A percentile compares a stretch with the other conserved stretches of the same genome.
These are phyloP conservation scores for Chelmon rostratus DNA, from an alignment of 2,797 vertebrate species.

Conservation along the genomic window DNA sequence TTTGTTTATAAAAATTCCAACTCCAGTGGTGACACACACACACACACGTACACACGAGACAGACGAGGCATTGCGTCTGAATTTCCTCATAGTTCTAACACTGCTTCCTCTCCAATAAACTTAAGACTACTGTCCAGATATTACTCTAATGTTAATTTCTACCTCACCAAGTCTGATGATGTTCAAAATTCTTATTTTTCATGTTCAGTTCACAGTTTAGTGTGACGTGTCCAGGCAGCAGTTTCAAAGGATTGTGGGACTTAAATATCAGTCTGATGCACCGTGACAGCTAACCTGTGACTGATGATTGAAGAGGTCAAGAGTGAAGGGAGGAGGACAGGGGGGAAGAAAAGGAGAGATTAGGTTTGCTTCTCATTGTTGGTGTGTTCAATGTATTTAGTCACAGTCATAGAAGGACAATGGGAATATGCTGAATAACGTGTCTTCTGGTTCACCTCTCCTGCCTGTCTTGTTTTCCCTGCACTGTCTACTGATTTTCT, in stretches of 20 bases:
- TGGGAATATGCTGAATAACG: background rate
- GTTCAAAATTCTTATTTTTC: background rate
- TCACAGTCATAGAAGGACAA: background rate
- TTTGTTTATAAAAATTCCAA: slow-evolving; percentile 47
- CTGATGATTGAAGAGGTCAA: slow-evolving; percentile 33
- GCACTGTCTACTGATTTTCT: slow-evolving; percentile 43
- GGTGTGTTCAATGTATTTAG: background rate
- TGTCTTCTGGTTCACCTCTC: background rate
- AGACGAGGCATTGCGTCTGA: background rate
- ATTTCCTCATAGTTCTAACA: slow-evolving; percentile 10
- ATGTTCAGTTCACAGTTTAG: background rate
- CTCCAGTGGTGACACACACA: slow-evolving; percentile 25
- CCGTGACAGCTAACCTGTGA: slow-evolving; percentile 14
- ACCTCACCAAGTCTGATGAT: background rate
- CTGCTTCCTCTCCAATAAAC: background rate
- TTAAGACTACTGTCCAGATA: background rate
- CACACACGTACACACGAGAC: background rate
- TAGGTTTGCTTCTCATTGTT: background rate
- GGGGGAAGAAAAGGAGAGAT: background rate
- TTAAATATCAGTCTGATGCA: slow-evolving; percentile 38
- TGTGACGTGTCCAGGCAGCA: background rate
- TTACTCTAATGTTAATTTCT: background rate
- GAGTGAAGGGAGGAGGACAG: background rate
- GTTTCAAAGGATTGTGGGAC: slow-evolving; percentile 43
- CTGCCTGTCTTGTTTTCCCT: background rate